Base-by-base conservation (phyloP, 2,113 vertebrate genomes). In the Haemorhous mexicanus region DNA sequence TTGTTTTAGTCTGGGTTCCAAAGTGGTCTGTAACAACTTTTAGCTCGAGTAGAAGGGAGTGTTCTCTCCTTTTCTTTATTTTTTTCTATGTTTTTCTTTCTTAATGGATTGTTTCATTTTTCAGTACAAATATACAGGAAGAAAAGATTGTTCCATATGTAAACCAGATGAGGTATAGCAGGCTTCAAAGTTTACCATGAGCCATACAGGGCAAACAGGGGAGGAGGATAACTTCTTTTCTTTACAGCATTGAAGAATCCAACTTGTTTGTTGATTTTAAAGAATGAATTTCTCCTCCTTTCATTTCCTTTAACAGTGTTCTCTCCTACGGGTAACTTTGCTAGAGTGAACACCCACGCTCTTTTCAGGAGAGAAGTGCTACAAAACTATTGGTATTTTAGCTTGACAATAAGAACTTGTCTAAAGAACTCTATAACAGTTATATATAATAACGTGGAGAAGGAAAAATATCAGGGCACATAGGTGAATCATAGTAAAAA, bases 81-180 rank as follows among this genome's bases (percentile, higher is more conserved):
- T 93, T 89, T 88, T 70, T 44, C 15, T 43, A 43, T 92, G 37
- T 89, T 93, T 96, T 95, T 94, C 55, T 95, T 83, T 83, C 33
- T 83, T 74, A 93, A 85, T 86, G 28, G 74, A 59, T 95, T 91
- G 67, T 87, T 91, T 95, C 27, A 55, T 87, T 90, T 95, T 90
- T 77, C 75, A 81, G n/a, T 78, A 74, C 82, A 96, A 93, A 93
- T 88, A 92, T 35, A 81, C 83, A 87, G 49, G 47, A 78, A 84
- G 70, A 83, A 93, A 83, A 75, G 56, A 78, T 68, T 68, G 41
- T 64, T 58, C 26, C 32, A 22, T 84, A 43, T 78, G 66, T 87
- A 90, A 77, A 94, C 68, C 46, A 87, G 80, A 81, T 33, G 26
- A 88, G 90, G 50, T 66, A 47, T 32, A 86, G 39, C 32, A 93